Evolutionary conservation across 2,888 invertebrate species (phyloP).

Genomic region (Heliconius ismenius): DNA sequence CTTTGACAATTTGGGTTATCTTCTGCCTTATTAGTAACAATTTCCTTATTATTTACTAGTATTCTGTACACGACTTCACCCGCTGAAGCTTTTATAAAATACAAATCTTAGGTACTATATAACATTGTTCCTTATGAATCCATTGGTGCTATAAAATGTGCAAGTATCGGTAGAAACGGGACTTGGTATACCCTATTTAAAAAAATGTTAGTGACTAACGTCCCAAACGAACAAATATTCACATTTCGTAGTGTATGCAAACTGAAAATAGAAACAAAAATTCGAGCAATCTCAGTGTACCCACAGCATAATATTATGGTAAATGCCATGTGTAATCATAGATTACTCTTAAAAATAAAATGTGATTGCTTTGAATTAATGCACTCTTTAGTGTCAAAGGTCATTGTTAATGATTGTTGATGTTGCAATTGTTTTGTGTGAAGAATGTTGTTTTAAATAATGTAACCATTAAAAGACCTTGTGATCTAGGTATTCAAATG

Average conservation of each 20-base stretch:
- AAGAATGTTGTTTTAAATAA: background rate
- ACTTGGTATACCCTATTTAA: background rate
- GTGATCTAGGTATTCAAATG: background rate
- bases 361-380: slow-evolving; percentile 32
- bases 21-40: too few relatives aligned
- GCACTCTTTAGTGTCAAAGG: slow-evolving; percentile 31
- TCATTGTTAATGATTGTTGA: slow-evolving; percentile 18
- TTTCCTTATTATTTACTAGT: too few relatives aligned
- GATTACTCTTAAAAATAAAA: slow-evolving; percentile 33
- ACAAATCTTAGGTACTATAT: too few relatives aligned
- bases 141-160: too few relatives aligned
- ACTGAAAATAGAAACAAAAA: background rate
- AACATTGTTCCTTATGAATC: too few relatives aligned
- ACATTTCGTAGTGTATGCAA: background rate
- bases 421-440: slow-evolving; percentile 17
- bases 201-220: background rate
- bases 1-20: too few relatives aligned
- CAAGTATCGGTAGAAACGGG: background rate
- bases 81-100: too few relatives aligned
- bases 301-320: background rate
- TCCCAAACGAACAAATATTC: background rate
- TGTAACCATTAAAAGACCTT: background rate
- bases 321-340: slow-evolving; percentile 31
- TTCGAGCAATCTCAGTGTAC: background rate
- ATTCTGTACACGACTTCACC: too few relatives aligned